Evolutionary conservation across 2,113 vertebrate species (phyloP).

Genomic region (Recurvirostra avosetta): DNA sequence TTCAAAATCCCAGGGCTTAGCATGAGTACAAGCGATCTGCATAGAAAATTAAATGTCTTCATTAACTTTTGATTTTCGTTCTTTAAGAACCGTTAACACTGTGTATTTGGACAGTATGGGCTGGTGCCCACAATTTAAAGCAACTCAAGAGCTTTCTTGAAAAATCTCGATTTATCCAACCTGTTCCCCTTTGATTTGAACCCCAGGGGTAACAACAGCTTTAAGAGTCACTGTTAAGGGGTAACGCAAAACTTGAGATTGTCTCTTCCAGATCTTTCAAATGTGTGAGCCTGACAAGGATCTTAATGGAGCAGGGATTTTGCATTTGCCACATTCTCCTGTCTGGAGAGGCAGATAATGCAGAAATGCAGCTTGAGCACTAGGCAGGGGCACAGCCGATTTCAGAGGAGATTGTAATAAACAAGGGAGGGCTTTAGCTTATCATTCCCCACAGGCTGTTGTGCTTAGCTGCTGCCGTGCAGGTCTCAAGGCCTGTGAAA

Average conservation of each 20-base stretch:
- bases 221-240: background rate
- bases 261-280: constrained; percentile 23
- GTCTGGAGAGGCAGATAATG: constrained; percentile 62
- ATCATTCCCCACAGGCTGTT: constrained; percentile 56
- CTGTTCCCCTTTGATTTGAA: background rate
- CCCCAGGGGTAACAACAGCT: background rate
- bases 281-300: background rate
- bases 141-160: background rate
- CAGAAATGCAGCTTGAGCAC: constrained; percentile 21
- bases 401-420: constrained; percentile 61
- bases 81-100: background rate
- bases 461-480: background rate
- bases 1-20: constrained; percentile 16
- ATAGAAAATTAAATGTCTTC: constrained; percentile 11
- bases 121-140: background rate
- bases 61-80: constrained; percentile 19
- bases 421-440: constrained; percentile 62
- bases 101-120: background rate
- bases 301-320: constrained; percentile 49
- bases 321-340: constrained; percentile 44
- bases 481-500: background rate
- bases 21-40: background rate
- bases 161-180: background rate
- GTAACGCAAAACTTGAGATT: background rate
- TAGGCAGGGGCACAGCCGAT: constrained; percentile 9